Evolutionary conservation across 1,140 invertebrate genomes (phyloP), one percentile per base, ranked within the genome.

Genomic region (Plectus sambesii): DNA sequence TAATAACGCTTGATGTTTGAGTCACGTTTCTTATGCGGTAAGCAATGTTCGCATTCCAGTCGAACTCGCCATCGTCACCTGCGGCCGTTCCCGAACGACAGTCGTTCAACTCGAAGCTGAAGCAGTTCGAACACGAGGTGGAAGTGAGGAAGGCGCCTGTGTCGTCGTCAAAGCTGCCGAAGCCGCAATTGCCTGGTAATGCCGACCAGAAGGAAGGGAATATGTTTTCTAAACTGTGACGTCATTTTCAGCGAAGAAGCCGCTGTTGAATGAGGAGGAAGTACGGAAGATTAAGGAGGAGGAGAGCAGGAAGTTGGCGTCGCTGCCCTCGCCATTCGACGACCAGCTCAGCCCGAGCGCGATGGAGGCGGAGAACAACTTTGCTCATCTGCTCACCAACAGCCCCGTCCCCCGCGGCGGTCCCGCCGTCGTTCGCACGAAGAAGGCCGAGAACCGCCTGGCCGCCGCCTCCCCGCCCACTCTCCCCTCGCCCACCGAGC

Each of bases 371-470:
- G 41, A 22, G 17, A 25, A 17, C 37, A 52, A 40, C 47, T 42
- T 33, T 49, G 22, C 48, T 30, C 17, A 30, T 51, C 23, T 36
- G 45, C 8, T 25, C 49, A 4, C n/a, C n/a, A n/a, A n/a, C n/a
- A n/a, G n/a, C n/a, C n/a, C n/a, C n/a, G n/a, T n/a, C n/a, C n/a
- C n/a, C n/a, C n/a, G n/a, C n/a, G n/a, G n/a, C n/a, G n/a, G n/a
- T n/a, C 50, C 23, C 15, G 25, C 24, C 47, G 26, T 41, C 20
- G 33, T 52, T 35, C 50, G 49, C 3, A 53, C 51, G n/a, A 53
- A 53, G 36, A 53, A 53, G 51, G 51, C 50, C 0, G 51, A 53
- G 25, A 53, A 57, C 46, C 22, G 50, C 8, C 25, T 53, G n/a
- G 22, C 46, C 26, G 22, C 43, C 29, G 15, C 35, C 9, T 54